A percentile compares a stretch with the other conserved stretches of the same genome.
phyloP scores from a whole-genome alignment of 2,888 invertebrate species.

The Pristionchus exspectatus region DNA sequence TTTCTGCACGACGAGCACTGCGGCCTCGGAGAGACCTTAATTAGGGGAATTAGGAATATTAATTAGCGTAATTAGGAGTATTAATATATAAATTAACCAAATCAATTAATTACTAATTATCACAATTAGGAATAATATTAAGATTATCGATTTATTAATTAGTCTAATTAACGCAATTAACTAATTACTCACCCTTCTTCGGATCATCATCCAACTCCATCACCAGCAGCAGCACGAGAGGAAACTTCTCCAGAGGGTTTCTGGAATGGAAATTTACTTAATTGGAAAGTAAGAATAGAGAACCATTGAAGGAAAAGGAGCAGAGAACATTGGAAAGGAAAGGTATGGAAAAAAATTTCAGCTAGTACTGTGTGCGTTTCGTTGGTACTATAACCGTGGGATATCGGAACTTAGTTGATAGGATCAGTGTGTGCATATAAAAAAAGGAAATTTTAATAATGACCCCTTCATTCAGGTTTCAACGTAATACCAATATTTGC shows the following conservation, averaged over 20 bases:
- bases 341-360: no score
- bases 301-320: neutral
- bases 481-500: no score
- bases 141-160: neutral
- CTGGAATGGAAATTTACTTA: neutral
- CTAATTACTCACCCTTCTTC: neutral
- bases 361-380: no score
- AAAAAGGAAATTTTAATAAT: no score
- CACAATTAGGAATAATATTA: neutral
- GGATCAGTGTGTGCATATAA: no score
- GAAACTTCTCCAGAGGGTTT: neutral
- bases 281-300: neutral
- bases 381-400: no score
- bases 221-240: constrained; percentile 23
- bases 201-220: constrained; percentile 7
- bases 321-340: neutral
- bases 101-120: neutral
- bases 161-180: neutral
- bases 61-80: neutral
- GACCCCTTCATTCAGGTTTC: no score
- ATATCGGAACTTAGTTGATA: no score
- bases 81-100: neutral
- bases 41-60: neutral
- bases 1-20: neutral
- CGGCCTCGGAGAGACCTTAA: constrained; percentile 6